Conservation (phyloP, 2,113 vertebrate genomes). For the Vidua macroura region DNA sequence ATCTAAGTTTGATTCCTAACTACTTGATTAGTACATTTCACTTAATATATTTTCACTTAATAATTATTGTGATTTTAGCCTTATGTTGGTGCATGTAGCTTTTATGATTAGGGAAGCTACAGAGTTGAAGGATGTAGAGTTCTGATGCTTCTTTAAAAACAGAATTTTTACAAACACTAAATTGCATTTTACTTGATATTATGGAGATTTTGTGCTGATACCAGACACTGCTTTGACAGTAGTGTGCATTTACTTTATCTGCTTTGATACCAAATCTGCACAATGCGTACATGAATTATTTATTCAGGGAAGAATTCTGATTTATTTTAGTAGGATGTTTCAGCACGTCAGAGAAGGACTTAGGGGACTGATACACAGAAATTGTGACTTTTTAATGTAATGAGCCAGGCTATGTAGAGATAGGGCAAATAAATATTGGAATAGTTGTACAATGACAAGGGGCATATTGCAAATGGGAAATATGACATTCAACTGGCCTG, state of each 20-base stretch:
- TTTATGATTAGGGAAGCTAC: not conserved
- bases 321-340: not conserved
- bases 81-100: accelerated
- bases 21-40: not conserved
- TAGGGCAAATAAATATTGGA: not conserved
- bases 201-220: not conserved
- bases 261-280: not conserved
- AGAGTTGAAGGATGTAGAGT: not conserved
- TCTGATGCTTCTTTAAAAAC: not conserved
- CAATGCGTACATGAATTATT: not conserved
- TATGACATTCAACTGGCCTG: not conserved
- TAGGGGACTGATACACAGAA: not conserved
- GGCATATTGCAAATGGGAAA: not conserved
- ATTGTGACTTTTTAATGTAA: not conserved
- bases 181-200: not conserved
- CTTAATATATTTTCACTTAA: not conserved
- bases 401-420: not conserved
- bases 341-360: not conserved
- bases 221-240: not conserved
- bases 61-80: not conserved
- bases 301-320: not conserved
- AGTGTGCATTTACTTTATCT: not conserved
- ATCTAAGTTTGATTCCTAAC: not conserved
- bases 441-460: not conserved
- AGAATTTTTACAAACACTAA: not conserved